Conservation (phyloP, 1,140 invertebrate genomes). For the Ganaspis sp. region DNA sequence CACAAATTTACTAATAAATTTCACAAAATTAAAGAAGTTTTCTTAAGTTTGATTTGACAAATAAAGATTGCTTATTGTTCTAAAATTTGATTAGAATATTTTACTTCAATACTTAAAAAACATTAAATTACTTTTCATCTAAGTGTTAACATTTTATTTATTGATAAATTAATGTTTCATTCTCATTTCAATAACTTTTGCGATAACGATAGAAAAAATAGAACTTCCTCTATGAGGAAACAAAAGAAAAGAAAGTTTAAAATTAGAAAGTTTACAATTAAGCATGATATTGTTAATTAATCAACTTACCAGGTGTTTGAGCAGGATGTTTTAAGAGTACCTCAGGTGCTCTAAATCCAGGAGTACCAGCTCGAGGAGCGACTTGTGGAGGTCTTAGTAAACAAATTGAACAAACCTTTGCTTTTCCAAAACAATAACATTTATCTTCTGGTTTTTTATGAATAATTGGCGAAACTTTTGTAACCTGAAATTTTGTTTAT, state of each 20-base stretch:
- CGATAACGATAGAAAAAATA: no score
- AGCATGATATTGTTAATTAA: constrained; percentile 29
- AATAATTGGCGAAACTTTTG: constrained; percentile 31
- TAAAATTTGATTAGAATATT: no score
- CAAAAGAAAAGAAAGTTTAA: neutral
- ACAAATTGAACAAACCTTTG: constrained; percentile 81
- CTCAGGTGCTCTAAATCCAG: constrained; percentile 92
- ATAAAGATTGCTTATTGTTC: no score
- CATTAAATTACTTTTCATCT: no score
- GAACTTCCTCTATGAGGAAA: no score
- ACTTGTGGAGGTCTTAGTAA: constrained; percentile 78
- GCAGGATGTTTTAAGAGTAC: constrained; percentile 86
- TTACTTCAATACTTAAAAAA: no score
- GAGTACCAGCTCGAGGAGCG: constrained; percentile 91
- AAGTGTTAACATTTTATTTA: no score
- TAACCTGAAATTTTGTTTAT: constrained; percentile 34
- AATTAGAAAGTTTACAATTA: no score
- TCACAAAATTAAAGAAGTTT: constrained; percentile 4
- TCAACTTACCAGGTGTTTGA: constrained; percentile 82
- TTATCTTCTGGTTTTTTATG: constrained; percentile 49
- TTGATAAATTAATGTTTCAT: no score
- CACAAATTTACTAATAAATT: neutral
- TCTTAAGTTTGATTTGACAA: no score
- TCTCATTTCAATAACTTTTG: no score
- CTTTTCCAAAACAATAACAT: constrained; percentile 82